Evolutionary conservation across 53 echinoderm and acorn worm genomes (phyloP).

Genomic region (Pentamera pediparva): DNA sequence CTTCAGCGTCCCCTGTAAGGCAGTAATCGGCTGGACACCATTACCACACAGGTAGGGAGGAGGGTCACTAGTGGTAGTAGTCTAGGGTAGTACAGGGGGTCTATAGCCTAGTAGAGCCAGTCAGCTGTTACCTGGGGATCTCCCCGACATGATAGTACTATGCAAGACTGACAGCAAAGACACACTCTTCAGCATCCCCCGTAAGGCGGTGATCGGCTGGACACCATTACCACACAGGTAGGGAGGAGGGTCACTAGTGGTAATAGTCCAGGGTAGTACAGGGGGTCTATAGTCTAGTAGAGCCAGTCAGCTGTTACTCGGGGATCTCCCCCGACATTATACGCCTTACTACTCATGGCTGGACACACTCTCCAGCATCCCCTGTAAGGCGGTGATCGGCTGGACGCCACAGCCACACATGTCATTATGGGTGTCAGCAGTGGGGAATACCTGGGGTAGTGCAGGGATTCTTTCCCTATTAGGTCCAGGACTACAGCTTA

Average conservation of each 20-base stretch:
- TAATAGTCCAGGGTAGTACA: too few relatives aligned
- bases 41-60: conserved; percentile 86
- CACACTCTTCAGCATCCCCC: conserved; percentile 80
- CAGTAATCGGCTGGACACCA: conserved; percentile 92
- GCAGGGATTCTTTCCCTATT: too few relatives aligned
- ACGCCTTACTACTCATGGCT: conserved; percentile 41
- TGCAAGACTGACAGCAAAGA: conserved; percentile 45
- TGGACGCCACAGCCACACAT: conserved; percentile 85
- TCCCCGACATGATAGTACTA: conserved; percentile 76
- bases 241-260: too few relatives aligned
- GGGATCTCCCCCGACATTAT: conserved; percentile 78
- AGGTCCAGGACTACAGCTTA: conserved; percentile 61
- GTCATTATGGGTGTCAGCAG: too few relatives aligned
- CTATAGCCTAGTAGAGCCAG: conserved; percentile 70
- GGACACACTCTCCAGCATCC: conserved; percentile 79
- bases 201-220: conserved; percentile 86
- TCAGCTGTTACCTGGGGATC: conserved; percentile 74
- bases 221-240: conserved; percentile 84
- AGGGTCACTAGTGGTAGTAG: too few relatives aligned
- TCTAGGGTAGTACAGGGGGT: too few relatives aligned
- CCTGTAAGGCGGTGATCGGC: conserved; percentile 77
- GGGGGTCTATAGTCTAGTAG: conserved; percentile 70
- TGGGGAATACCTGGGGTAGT: too few relatives aligned
- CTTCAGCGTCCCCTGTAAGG: conserved; percentile 76
- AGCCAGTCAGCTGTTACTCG: conserved; percentile 72